Evolutionary conservation across 2,113 vertebrate species (phyloP).

Genomic region (Dendrocopos noguchii): DNA sequence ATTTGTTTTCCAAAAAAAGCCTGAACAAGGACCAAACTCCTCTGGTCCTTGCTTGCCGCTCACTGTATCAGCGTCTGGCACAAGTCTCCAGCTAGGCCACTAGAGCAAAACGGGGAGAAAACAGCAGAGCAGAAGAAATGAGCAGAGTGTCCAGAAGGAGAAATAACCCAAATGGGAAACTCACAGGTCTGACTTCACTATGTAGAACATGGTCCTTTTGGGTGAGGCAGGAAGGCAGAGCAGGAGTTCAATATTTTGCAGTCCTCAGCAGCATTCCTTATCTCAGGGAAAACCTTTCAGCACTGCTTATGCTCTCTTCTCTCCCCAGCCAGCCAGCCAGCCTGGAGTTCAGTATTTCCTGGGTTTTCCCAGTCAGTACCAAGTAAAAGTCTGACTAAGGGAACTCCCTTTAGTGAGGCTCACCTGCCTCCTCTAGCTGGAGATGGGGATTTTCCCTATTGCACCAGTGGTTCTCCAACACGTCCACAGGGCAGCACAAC

Average conservation of each 20-base stretch:
- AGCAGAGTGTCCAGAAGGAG: neutral
- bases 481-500: neutral
- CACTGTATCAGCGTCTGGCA: fast-evolving
- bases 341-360: neutral
- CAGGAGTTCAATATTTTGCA: neutral
- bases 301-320: neutral
- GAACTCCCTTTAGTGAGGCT: neutral
- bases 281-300: neutral
- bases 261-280: fast-evolving
- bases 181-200: neutral
- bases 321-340: neutral
- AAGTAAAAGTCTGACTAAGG: neutral
- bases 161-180: neutral
- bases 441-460: neutral
- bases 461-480: neutral
- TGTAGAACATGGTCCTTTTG: neutral
- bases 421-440: neutral
- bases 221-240: neutral
- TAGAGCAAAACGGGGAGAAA: neutral
- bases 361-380: neutral
- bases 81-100: neutral
- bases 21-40: neutral
- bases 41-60: neutral
- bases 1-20: neutral
- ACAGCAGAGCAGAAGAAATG: neutral